Evolutionary conservation across 1,140 invertebrate species (phyloP).

Genomic region (Drosophila teissieri): DNA sequence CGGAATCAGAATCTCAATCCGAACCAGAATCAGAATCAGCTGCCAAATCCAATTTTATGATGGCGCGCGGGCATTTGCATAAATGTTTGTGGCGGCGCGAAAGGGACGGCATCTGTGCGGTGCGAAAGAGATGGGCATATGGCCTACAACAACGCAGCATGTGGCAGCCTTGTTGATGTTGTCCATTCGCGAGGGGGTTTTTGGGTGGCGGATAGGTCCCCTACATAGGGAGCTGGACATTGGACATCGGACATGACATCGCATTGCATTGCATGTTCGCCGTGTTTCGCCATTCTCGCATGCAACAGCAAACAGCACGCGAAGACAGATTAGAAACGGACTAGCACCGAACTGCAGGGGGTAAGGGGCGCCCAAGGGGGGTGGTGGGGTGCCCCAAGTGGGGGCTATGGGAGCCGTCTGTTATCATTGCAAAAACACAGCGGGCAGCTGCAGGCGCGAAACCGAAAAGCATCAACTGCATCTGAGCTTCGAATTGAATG

Average conservation of each 20-base stretch:
- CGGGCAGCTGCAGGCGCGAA: constrained; percentile 46
- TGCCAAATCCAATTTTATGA: constrained; percentile 83
- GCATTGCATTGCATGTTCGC: constrained; percentile 70
- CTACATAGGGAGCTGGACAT: constrained; percentile 1
- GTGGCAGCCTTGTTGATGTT: constrained; percentile 73
- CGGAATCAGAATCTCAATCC: constrained; percentile 29
- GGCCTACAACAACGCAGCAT: constrained; percentile 60
- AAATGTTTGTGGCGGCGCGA: constrained; percentile 52
- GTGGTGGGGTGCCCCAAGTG: not conserved
- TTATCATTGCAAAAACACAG: constrained; percentile 71
- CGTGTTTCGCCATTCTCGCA: constrained; percentile 74
- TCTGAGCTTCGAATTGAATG: constrained; percentile 60
- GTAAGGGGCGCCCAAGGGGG: not conserved
- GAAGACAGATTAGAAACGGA: constrained; percentile 79
- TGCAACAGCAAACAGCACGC: constrained; percentile 78
- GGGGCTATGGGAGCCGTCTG: constrained; percentile 37
- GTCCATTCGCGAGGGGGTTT: constrained; percentile 27
- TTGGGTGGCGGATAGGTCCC: constrained; percentile 1
- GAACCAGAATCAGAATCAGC: constrained; percentile 47
- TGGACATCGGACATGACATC: constrained; percentile 20
- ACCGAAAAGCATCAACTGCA: constrained; percentile 20
- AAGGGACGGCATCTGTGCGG: constrained; percentile 18
- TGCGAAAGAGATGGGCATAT: constrained; percentile 39
- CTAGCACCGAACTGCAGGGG: constrained; percentile 34
- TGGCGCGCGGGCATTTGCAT: constrained; percentile 74